Evolutionary conservation across 1,140 invertebrate species (phyloP).

Genomic region (Drosophila prosaltans): DNA sequence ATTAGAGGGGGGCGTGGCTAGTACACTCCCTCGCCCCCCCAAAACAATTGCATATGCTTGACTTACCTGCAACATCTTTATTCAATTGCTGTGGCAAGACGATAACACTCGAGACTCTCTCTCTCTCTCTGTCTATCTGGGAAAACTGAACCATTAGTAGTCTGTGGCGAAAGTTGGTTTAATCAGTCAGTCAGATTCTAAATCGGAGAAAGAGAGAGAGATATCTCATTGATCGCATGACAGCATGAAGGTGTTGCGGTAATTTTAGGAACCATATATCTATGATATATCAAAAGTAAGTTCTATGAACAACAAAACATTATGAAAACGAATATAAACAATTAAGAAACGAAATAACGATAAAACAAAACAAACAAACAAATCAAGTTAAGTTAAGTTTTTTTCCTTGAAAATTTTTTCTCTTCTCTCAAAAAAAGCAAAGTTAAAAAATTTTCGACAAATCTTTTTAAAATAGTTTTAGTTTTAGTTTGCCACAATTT

Average conservation of each 20-base stretch:
- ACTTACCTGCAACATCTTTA: constrained; percentile 78
- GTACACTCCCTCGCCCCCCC: neutral
- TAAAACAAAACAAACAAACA: constrained; percentile 64
- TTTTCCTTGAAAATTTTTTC: constrained; percentile 73
- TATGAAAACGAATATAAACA: constrained; percentile 57
- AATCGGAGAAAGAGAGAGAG: neutral
- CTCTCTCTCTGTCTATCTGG: neutral
- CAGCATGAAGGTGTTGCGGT: constrained; percentile 86
- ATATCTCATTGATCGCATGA: constrained; percentile 23
- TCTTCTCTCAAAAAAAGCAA: constrained; percentile 42
- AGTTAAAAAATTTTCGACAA: constrained; percentile 74
- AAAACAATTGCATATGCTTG: constrained; percentile 54
- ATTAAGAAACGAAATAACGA: constrained; percentile 49
- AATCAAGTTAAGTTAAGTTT: constrained; percentile 35
- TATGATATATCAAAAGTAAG: constrained; percentile 97
- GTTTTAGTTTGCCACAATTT: neutral
- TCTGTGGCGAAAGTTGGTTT: constrained; percentile 56
- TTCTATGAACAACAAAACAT: constrained; percentile 91
- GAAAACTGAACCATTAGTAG: constrained; percentile 45
- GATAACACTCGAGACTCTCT: constrained; percentile 29
- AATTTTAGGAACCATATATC: constrained; percentile 96
- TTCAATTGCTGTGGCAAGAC: constrained; percentile 64
- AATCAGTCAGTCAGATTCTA: neutral
- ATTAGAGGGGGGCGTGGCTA: constrained; percentile 44
- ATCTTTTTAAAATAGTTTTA: constrained; percentile 5